Percentiles rank a stretch among this genome's conserved stretches.
Conservation (phyloP, 2,888 invertebrate species). For the Parascotia fuliginaria region DNA sequence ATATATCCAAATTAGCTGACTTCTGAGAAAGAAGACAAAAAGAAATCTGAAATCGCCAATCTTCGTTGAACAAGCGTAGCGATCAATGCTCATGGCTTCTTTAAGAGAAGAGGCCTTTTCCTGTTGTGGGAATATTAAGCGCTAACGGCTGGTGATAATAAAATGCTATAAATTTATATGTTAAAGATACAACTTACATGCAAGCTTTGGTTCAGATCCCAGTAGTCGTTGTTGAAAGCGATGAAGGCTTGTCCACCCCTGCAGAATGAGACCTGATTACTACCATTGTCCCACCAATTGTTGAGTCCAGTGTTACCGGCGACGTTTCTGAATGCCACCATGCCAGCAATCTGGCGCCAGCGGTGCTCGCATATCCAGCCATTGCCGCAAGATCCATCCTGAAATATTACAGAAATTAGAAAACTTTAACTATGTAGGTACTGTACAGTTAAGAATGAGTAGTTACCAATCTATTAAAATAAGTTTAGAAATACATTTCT, state of each 20-base stretch:
- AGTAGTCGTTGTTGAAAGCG: conserved; percentile 89
- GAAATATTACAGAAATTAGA: background rate
- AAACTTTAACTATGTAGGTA: background rate
- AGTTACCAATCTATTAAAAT: too few relatives aligned
- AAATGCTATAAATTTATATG: too few relatives aligned
- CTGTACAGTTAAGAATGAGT: too few relatives aligned
- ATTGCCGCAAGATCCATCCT: conserved; percentile 88
- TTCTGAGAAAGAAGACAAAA: too few relatives aligned
- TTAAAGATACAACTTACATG: conserved; percentile 84
- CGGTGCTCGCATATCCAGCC: conserved; percentile 95
- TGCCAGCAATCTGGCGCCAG: conserved; percentile 92
- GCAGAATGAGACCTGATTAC: conserved; percentile 94
- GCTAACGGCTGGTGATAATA: too few relatives aligned
- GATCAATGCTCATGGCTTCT: too few relatives aligned
- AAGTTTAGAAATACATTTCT: too few relatives aligned
- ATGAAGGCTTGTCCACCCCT: conserved; percentile 91
- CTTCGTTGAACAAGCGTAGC: too few relatives aligned
- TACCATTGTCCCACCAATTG: conserved; percentile 93
- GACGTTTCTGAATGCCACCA: conserved; percentile 91
- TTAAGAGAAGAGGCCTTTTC: too few relatives aligned
- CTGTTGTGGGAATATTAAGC: too few relatives aligned
- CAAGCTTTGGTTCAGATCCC: conserved; percentile 85
- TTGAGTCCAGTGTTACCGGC: conserved; percentile 85
- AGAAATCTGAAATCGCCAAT: too few relatives aligned
- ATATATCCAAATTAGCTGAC: too few relatives aligned